phyloP scores from a whole-genome alignment of 2,888 invertebrate genomes.

The Erebia aethiops region DNA sequence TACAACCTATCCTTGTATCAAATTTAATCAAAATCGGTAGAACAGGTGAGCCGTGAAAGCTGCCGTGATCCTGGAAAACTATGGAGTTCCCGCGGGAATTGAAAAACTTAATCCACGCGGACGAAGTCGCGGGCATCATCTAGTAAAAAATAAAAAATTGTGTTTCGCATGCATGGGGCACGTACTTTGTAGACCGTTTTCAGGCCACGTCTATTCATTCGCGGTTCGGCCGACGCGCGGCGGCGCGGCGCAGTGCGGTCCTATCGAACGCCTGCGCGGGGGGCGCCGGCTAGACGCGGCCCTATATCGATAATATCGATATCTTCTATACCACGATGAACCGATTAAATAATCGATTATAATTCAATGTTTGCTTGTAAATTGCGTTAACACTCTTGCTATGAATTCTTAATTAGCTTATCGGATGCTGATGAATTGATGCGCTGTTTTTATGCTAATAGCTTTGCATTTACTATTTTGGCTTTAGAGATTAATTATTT shows the following conservation, averaged over 20 bases:
- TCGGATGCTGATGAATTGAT: too few species aligned
- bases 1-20: too few species aligned
- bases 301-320: slow-evolving; percentile 46
- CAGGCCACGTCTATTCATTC: slow-evolving; percentile 40
- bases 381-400: not conserved
- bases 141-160: too few species aligned
- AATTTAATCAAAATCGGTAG: too few species aligned
- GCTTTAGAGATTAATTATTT: not conserved
- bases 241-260: slow-evolving; percentile 66
- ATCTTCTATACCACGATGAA: slow-evolving; percentile 21
- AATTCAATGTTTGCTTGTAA: slow-evolving; percentile 19
- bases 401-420: slow-evolving; percentile 4
- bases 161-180: slow-evolving; percentile 17
- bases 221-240: slow-evolving; percentile 49
- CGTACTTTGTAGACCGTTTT: slow-evolving; percentile 36
- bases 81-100: too few species aligned
- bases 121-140: too few species aligned
- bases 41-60: too few species aligned
- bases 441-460: not conserved
- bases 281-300: slow-evolving; percentile 38
- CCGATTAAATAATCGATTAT: slow-evolving; percentile 38
- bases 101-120: too few species aligned
- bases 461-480: not conserved
- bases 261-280: slow-evolving; percentile 69
- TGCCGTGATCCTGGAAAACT: too few species aligned